Evolutionary conservation across 2,888 invertebrate species (phyloP).

Genomic region (Perizoma flavofasciatum): DNA sequence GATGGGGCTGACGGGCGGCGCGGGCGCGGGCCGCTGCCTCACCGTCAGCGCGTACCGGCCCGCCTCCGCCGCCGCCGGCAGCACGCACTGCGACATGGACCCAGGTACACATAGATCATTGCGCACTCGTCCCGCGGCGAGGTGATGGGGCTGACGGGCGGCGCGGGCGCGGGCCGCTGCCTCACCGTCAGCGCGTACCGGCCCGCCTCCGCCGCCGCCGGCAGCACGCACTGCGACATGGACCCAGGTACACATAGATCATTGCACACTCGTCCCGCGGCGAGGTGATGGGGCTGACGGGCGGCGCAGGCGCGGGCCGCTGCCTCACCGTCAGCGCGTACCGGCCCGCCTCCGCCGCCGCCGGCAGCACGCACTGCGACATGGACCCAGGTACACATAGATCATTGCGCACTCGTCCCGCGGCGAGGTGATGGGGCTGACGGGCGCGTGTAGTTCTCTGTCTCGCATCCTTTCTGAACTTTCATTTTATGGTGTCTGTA

Average conservation of each 20-base stretch:
- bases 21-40: conserved; percentile 41
- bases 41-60: conserved; percentile 78
- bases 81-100: conserved; percentile 91
- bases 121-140: conserved; percentile 87
- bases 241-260: conserved; percentile 73
- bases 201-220: conserved; percentile 86
- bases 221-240: conserved; percentile 90
- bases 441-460: no score
- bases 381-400: conserved; percentile 84
- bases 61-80: conserved; percentile 85
- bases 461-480: no score
- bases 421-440: no score
- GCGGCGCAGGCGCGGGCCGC: conserved; percentile 70
- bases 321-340: conserved; percentile 64
- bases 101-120: conserved; percentile 56
- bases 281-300: conserved; percentile 90
- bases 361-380: conserved; percentile 88
- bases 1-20: conserved; percentile 89
- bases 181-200: conserved; percentile 71
- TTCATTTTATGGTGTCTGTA: no score
- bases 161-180: conserved; percentile 51
- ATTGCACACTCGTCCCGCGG: conserved; percentile 85
- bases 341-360: conserved; percentile 86
- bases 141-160: conserved; percentile 90
- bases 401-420: no score